A percentile compares a stretch with the other conserved stretches of the same genome.
These are phyloP conservation scores for Danio jaintianensis DNA, from an alignment of 2,797 vertebrate species.

Conservation along the genomic window DNA sequence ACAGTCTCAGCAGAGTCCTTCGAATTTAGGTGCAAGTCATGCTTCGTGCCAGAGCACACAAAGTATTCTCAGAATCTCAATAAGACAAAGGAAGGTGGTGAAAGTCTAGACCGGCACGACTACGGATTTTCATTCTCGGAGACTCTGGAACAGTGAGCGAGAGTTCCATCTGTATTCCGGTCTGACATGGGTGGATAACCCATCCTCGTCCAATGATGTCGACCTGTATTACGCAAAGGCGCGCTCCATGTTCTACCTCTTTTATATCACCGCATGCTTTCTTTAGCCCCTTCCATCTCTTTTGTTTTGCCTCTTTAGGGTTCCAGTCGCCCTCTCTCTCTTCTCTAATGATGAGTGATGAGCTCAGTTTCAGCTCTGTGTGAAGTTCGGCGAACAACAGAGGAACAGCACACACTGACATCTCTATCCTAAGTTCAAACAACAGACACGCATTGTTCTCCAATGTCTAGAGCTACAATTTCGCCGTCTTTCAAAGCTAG, in stretches of 20 bases:
- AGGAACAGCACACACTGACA: slow-evolving; percentile 32
- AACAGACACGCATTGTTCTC: slow-evolving; percentile 21
- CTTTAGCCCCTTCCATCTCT: slow-evolving; percentile 48
- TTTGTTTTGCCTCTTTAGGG: slow-evolving; percentile 25
- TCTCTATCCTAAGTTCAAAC: slow-evolving; percentile 34
- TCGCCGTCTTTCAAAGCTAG: neutral
- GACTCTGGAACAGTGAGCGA: slow-evolving; percentile 7
- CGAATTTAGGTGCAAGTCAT: slow-evolving; percentile 28
- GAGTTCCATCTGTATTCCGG: slow-evolving; percentile 43
- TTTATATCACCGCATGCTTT: slow-evolving; percentile 11
- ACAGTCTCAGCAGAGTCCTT: slow-evolving; percentile 3
- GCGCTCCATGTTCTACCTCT: neutral
- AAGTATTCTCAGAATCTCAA: slow-evolving; percentile 31
- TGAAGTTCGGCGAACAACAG: slow-evolving; percentile 40
- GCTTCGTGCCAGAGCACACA: neutral
- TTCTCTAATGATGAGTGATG: slow-evolving; percentile 50
- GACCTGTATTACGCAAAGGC: slow-evolving; percentile 10
- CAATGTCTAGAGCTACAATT: neutral
- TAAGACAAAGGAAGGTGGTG: slow-evolving; percentile 26
- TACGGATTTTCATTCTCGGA: slow-evolving; percentile 1
- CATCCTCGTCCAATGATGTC: slow-evolving; percentile 3
- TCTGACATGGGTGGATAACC: slow-evolving; percentile 10
- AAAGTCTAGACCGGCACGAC: slow-evolving; percentile 23
- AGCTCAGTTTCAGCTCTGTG: slow-evolving; percentile 48
- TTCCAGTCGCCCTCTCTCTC: slow-evolving; percentile 42